A percentile compares a stretch with the other conserved stretches of the same genome.
These are phyloP conservation scores for Caenorhabditis briggsae DNA, from an alignment of 1,140 invertebrate genomes.

Conservation along the genomic window DNA sequence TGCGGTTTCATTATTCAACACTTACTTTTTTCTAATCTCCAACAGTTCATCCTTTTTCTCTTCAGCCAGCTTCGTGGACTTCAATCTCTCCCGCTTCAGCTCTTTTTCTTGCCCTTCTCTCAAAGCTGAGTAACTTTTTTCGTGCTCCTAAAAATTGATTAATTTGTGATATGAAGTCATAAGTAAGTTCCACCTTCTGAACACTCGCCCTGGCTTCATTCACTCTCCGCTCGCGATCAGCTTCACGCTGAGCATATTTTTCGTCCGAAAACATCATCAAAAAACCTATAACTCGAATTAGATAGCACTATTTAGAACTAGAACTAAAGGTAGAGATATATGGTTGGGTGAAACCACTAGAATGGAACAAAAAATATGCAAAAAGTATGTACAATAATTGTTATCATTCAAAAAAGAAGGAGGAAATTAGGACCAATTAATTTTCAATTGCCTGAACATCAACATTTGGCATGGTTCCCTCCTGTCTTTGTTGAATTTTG, in stretches of 20 bases:
- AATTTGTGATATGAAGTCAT: too few relatives aligned
- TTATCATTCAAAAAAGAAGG: background rate
- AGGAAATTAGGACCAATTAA: background rate
- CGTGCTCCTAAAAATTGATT: background rate
- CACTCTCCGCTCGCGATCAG: background rate
- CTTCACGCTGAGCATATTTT: too few relatives aligned
- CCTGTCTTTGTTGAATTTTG: background rate
- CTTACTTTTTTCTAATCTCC: background rate
- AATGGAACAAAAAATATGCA: background rate
- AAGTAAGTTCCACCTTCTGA: background rate
- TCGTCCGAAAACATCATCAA: too few relatives aligned
- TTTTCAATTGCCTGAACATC: background rate
- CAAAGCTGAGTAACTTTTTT: background rate
- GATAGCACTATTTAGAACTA: too few relatives aligned
- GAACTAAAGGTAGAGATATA: too few relatives aligned
- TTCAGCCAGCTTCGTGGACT: background rate
- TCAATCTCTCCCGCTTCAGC: background rate
- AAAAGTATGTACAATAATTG: background rate
- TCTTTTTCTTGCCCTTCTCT: background rate
- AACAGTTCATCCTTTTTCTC: conserved; percentile 1
- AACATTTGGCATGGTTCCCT: background rate
- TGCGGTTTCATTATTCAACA: background rate
- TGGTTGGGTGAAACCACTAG: background rate
- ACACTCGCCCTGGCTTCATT: background rate
- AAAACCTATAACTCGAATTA: too few relatives aligned